A percentile compares a stretch with the other conserved stretches of the same genome.
These are phyloP conservation scores for Acrobasis suavella DNA, from an alignment of 2,888 invertebrate genomes.

Conservation along the genomic window DNA sequence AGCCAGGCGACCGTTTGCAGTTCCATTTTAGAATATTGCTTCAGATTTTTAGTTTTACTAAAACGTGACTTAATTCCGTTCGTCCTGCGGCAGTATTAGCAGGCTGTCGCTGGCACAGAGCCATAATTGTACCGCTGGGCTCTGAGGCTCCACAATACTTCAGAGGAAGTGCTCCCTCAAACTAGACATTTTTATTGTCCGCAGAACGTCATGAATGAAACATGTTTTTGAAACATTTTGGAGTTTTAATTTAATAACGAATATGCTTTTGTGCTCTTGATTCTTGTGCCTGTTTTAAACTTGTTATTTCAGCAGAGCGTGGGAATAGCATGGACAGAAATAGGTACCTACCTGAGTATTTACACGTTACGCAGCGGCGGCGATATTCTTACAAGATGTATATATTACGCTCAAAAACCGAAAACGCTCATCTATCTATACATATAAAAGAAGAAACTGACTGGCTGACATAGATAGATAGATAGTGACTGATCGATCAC, in stretches of 20 bases:
- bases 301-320: background rate
- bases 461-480: too few species aligned
- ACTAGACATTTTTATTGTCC: conserved; percentile 62
- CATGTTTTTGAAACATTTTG: conserved; percentile 36
- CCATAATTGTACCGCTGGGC: conserved; percentile 65
- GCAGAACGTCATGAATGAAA: conserved; percentile 49
- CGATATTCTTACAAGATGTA: too few species aligned
- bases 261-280: conserved; percentile 20
- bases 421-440: too few species aligned
- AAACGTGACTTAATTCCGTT: conserved; percentile 65
- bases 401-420: too few species aligned
- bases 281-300: background rate
- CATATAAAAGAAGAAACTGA: too few species aligned
- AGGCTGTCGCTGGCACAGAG: conserved; percentile 63
- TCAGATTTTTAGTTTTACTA: conserved; percentile 60
- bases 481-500: too few species aligned
- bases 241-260: conserved; percentile 20
- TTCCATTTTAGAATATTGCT: conserved; percentile 49
- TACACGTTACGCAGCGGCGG: too few species aligned
- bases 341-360: too few species aligned
- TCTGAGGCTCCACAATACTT: conserved; percentile 51
- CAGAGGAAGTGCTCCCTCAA: conserved; percentile 60
- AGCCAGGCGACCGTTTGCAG: conserved; percentile 47
- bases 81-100: conserved; percentile 58
- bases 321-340: too few species aligned